Evolutionary conservation across 2,113 vertebrate species (phyloP).

Genomic region (Pelodiscus sinensis): DNA sequence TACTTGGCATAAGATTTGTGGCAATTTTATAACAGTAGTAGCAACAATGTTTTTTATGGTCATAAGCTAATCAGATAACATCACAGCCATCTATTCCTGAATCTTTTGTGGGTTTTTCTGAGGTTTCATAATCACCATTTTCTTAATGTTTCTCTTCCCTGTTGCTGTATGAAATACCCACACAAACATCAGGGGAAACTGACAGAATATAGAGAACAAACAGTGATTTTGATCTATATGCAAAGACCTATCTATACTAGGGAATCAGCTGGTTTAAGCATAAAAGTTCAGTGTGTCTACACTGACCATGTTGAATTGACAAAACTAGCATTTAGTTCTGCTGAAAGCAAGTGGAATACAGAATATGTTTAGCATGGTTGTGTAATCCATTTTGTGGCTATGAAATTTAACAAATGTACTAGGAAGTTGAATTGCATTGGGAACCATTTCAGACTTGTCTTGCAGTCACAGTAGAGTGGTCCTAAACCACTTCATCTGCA

Average conservation of each 20-base stretch:
- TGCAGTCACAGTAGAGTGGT: no score
- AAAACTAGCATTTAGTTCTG: background rate
- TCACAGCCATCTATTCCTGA: background rate
- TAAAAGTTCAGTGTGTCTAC: background rate
- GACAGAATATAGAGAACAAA: background rate
- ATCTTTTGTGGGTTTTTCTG: background rate
- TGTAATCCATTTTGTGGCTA: background rate
- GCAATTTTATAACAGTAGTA: no score
- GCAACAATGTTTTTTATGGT: no score
- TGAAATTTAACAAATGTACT: background rate
- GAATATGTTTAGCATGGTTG: background rate
- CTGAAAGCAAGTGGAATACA: background rate
- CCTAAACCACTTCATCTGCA: no score
- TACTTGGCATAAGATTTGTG: no score
- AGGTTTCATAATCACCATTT: background rate
- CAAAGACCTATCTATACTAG: background rate
- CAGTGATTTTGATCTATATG: background rate
- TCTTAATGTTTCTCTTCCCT: constrained; percentile 1
- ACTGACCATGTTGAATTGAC: background rate
- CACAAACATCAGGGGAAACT: background rate
- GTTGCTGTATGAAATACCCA: constrained; percentile 23
- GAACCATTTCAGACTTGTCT: no score
- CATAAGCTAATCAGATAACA: no score
- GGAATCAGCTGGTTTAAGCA: background rate
- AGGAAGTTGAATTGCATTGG: background rate